phyloP scores from a whole-genome alignment of 2,113 vertebrate species.

The Propithecus coquereli region DNA sequence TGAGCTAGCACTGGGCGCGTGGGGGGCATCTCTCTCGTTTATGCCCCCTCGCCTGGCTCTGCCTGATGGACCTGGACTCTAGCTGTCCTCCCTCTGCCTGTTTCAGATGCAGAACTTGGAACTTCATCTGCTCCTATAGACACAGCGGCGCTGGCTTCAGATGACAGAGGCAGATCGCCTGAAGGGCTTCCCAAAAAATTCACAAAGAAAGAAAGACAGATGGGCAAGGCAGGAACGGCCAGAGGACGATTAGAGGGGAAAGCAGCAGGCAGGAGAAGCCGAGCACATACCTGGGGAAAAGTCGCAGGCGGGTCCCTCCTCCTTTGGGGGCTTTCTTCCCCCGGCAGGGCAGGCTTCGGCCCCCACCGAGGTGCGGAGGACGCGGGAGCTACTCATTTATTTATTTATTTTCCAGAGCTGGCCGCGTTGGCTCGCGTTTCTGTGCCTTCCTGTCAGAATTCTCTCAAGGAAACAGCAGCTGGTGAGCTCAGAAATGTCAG shows the following conservation, averaged over 20 bases:
- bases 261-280: background rate
- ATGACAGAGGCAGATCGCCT: constrained; percentile 55
- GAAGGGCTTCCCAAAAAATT: constrained; percentile 57
- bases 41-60: background rate
- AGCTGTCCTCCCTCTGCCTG: background rate
- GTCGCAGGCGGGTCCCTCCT: constrained; percentile 55
- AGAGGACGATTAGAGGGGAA: constrained; percentile 64
- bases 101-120: constrained; percentile 7
- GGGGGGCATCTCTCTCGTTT: background rate
- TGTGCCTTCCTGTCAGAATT: constrained; percentile 70
- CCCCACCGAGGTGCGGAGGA: constrained; percentile 39
- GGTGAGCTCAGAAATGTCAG: constrained; percentile 69
- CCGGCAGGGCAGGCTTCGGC: background rate
- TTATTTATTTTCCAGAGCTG: constrained; percentile 55
- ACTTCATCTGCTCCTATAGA: constrained; percentile 45
- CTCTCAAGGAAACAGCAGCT: constrained; percentile 74
- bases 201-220: constrained; percentile 71
- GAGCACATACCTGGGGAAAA: constrained; percentile 68
- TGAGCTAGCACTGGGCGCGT: rapidly evolving
- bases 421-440: constrained; percentile 44
- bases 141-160: constrained; percentile 15
- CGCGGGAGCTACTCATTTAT: constrained; percentile 45
- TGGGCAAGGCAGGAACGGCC: constrained; percentile 62
- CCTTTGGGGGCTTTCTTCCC: constrained; percentile 26
- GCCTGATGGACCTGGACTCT: background rate